A percentile compares a stretch with the other conserved stretches of the same genome.
Evolutionary conservation across 2,797 vertebrate species (phyloP).

Genomic region (Setipinna tenuifilis): DNA sequence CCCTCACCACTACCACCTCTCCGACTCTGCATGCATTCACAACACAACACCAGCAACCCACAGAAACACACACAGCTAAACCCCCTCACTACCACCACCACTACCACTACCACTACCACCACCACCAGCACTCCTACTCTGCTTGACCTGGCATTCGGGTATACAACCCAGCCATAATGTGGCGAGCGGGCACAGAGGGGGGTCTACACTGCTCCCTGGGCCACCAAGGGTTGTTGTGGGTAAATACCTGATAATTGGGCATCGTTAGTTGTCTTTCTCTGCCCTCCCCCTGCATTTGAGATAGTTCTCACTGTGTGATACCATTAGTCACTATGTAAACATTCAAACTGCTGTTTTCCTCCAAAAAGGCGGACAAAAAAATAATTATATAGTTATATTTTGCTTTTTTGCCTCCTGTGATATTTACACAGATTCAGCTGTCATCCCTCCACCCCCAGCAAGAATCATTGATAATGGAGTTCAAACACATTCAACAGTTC

Average conservation of each 20-base stretch:
- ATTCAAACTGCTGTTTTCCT: slow-evolving; percentile 15
- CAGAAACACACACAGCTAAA: not conserved
- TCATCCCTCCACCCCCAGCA: not conserved
- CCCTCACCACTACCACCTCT: not conserved
- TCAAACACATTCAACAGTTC: slow-evolving; percentile 72
- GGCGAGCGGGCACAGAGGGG: not conserved
- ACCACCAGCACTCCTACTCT: not conserved
- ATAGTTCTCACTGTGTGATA: slow-evolving; percentile 27
- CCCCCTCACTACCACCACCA: not conserved
- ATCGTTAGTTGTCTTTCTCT: slow-evolving; percentile 22
- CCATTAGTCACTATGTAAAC: slow-evolving; percentile 31
- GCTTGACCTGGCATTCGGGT: not conserved
- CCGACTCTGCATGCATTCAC: too few species aligned
- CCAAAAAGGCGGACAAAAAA: slow-evolving; percentile 45
- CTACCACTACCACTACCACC: too few species aligned
- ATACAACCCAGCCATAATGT: not conserved
- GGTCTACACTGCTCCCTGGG: not conserved
- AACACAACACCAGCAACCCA: not conserved
- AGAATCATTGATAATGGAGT: slow-evolving; percentile 66
- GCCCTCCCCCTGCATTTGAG: slow-evolving; percentile 21
- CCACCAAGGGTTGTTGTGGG: not conserved
- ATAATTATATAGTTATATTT: not conserved
- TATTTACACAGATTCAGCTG: not conserved
- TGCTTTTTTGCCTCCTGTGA: not conserved
- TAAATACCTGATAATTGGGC: slow-evolving; percentile 19